Conservation (phyloP, 1,140 invertebrate genomes). For the Marisa cornuarietis region DNA sequence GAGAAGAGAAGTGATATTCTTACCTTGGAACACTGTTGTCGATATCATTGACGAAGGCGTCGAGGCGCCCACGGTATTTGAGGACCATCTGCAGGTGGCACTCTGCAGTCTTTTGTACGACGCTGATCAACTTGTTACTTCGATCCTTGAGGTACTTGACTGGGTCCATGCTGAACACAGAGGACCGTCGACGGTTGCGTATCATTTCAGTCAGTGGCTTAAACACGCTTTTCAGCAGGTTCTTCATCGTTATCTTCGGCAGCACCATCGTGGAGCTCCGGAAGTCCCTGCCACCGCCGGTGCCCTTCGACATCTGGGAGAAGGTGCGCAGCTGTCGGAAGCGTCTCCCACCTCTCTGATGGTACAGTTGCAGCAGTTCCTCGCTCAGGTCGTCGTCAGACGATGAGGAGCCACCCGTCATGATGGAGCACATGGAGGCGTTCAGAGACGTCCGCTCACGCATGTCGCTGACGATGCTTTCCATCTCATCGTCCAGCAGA, state of each 20-base stretch:
- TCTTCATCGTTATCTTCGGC: conserved; percentile 12
- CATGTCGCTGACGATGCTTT: conserved; percentile 33
- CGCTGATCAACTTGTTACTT: conserved; percentile 19
- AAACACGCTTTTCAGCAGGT: not conserved
- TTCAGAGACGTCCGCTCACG: conserved; percentile 13
- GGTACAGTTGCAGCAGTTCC: not conserved
- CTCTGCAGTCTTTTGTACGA: conserved; percentile 1
- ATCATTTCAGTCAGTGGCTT: conserved; percentile 1
- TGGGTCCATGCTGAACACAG: conserved; percentile 4
- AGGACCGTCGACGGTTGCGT: not conserved
- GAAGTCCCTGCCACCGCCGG: not conserved
- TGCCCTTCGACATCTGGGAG: conserved; percentile 12
- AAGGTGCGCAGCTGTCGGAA: not conserved
- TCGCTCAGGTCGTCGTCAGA: not conserved
- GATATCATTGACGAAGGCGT: conserved; percentile 8
- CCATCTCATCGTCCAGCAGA: conserved; percentile 37
- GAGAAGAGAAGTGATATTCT: not conserved
- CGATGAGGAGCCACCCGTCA: not conserved
- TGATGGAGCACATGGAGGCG: conserved; percentile 16
- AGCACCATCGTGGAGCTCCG: conserved; percentile 26
- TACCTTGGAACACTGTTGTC: conserved; percentile 16
- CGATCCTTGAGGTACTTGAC: conserved; percentile 25
- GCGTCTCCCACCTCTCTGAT: not conserved
- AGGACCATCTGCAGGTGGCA: conserved; percentile 27
- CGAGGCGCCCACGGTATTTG: conserved; percentile 26